Evolutionary conservation across 30 jellyfish, hydroid and myxozoan species (phyloP).

Genomic region (Aurelia sp.): DNA sequence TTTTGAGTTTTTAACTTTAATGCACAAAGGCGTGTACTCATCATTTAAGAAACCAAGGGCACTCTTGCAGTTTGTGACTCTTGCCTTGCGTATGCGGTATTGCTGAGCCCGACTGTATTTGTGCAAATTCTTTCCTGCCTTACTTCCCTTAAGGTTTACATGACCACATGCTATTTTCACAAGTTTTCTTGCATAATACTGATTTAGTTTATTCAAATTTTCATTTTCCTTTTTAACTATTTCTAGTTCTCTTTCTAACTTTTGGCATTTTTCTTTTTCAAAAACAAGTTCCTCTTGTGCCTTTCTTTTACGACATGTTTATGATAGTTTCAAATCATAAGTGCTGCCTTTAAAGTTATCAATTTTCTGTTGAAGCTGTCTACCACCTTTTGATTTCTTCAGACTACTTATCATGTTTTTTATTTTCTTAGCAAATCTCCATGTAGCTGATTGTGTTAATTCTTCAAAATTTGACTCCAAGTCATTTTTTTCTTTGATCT

Average conservation of each 20-base stretch:
- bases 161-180: background rate
- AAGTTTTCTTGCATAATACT: background rate
- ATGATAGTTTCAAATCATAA: background rate
- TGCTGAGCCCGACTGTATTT: constrained; percentile 2
- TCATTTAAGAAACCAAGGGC: background rate
- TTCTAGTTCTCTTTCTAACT: background rate
- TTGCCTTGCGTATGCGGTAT: constrained; percentile 6
- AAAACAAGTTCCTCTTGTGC: constrained; percentile 2
- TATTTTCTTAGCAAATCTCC: background rate
- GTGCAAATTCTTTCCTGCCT: background rate
- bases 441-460: background rate
- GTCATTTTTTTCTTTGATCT: too few relatives aligned
- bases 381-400: background rate
- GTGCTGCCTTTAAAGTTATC: background rate
- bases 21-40: background rate
- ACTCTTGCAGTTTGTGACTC: constrained; percentile 1
- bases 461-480: background rate
- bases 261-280: background rate
- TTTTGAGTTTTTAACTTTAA: background rate
- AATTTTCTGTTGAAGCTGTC: constrained; percentile 1
- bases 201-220: background rate
- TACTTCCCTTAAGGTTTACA: background rate
- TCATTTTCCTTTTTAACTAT: background rate
- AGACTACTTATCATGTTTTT: background rate
- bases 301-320: background rate